These are phyloP conservation scores for Phataginus tetradactyla DNA, from an alignment of 2,797 vertebrate genomes.

Conservation along the genomic window DNA sequence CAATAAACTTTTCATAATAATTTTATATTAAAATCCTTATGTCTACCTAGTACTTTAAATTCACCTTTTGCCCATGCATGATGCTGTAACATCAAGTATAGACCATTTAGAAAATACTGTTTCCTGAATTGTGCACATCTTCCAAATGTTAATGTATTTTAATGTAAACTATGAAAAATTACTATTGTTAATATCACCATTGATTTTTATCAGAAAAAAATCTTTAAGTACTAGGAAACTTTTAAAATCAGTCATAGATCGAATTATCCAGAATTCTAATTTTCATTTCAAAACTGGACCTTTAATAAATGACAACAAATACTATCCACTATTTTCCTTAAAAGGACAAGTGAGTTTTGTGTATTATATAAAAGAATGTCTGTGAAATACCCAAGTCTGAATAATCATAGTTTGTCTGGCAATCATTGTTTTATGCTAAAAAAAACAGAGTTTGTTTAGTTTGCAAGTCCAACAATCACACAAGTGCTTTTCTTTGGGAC, in stretches of 20 bases:
- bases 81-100: background rate
- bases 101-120: background rate
- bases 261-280: background rate
- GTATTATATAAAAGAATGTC: background rate
- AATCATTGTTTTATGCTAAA: background rate
- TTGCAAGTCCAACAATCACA: background rate
- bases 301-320: background rate
- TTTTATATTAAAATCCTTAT: background rate
- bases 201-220: background rate
- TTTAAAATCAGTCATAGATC: background rate
- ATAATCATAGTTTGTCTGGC: background rate
- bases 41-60: background rate
- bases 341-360: background rate
- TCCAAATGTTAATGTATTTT: background rate
- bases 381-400: background rate
- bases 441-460: background rate
- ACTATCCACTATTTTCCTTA: background rate
- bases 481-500: background rate
- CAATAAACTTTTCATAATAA: background rate
- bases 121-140: background rate
- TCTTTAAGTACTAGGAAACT: background rate
- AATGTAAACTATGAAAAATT: background rate
- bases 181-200: background rate
- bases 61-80: background rate
- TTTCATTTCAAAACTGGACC: slow-evolving; percentile 28